Evolutionary conservation across 2,888 invertebrate genomes (phyloP), one percentile per base, ranked within the genome.

Genomic region (Drosophila neotestacea): DNA sequence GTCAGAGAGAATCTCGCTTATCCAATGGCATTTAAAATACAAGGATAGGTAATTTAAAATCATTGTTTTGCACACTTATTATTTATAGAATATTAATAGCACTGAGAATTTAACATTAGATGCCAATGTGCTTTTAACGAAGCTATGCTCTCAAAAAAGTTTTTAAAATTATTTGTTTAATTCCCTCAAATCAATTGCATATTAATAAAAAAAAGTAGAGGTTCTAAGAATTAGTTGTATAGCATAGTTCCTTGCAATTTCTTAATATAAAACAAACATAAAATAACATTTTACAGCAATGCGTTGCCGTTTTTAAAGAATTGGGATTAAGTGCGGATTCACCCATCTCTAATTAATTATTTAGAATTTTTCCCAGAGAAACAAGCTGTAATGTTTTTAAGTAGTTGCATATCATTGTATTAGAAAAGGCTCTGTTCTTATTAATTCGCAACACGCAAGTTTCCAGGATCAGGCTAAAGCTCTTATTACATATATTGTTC

Each of bases 401-500:
- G 44, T 28, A 27, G 11, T 44, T 27, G 27, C 44, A 27, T 4
- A 27, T 44, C 44, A 27, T 44, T 44, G 44, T 36, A 36, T 50
- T 50, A 6, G n/a, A 36, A 50, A 22, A n/a, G 36, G 36, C 22
- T 22, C 36, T 50, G 50, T 4, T 32, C 4, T 34, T 50, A 50
- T 36, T 36, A 36, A 50, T 34, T 4, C 22, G 36, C 27, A 27
- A 27, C 10, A 28, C n/a, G 30, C 9, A 13, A 61, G 28, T 27
- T 16, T 22, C 6, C 16, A 27, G 11, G 27, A n/a, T 34, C 36
- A 48, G 16, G 5, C 7, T 27, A 48, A 51, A 46, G 51, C 41
- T 51, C 11, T 65, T 64, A n/a, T 30, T 52, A 48, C 22, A 22
- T 39, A 38, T 71, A 60, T 28, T 60, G 46, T 48, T 72, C 54